Evolutionary conservation across 2,888 invertebrate species (phyloP).

Genomic region (Athalia cordata): DNA sequence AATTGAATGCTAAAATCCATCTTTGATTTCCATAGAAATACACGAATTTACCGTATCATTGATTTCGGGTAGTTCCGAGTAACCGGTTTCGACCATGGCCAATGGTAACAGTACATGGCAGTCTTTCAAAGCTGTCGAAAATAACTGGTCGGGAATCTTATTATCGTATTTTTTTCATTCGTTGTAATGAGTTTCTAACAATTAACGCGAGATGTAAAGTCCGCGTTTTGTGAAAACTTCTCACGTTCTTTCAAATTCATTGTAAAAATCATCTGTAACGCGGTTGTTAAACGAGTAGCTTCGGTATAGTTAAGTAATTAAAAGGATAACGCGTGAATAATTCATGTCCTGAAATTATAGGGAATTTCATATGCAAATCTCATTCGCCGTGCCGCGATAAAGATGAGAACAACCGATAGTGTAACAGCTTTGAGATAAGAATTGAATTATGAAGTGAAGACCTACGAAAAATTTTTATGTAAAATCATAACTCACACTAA

Average conservation of each 20-base stretch:
- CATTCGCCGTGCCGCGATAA: slow-evolving; percentile 5
- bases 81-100: neutral
- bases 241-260: neutral
- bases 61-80: neutral
- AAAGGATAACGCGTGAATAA: slow-evolving; percentile 36
- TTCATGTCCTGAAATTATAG: slow-evolving; percentile 32
- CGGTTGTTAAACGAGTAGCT: slow-evolving; percentile 19
- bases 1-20: neutral
- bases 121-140: neutral
- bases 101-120: too few species aligned
- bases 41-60: neutral
- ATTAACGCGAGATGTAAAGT: slow-evolving; percentile 2
- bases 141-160: neutral
- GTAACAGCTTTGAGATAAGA: neutral
- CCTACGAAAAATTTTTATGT: too few species aligned
- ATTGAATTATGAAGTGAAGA: too few species aligned
- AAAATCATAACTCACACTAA: too few species aligned
- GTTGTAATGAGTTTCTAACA: neutral
- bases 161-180: neutral
- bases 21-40: neutral
- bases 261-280: slow-evolving; percentile 8
- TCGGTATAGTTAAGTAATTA: slow-evolving; percentile 14
- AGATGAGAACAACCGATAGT: slow-evolving; percentile 23
- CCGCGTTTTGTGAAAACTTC: neutral
- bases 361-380: slow-evolving; percentile 24